Evolutionary conservation across 53 echinoderm and acorn worm genomes (phyloP).

Genomic region (Apostichopus leukothele): DNA sequence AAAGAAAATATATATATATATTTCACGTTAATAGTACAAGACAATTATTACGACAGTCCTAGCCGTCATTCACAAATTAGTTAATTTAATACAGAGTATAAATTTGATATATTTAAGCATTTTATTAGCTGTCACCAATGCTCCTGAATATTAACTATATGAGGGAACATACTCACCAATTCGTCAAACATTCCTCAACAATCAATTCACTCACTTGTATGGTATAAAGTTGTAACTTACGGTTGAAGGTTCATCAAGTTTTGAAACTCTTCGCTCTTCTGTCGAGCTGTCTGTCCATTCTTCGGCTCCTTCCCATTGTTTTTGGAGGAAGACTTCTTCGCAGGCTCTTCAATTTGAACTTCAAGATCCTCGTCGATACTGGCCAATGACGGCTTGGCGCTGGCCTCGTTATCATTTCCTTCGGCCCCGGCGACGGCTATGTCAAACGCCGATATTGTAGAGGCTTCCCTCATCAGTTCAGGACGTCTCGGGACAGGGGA

Average conservation of each 20-base stretch:
- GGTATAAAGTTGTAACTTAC: slow-evolving; percentile 49
- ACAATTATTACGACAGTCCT: too few relatives aligned
- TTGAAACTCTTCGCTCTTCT: slow-evolving; percentile 48
- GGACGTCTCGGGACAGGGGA: background rate
- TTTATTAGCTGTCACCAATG: too few relatives aligned
- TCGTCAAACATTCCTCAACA: too few relatives aligned
- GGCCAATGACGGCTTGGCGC: slow-evolving; percentile 36
- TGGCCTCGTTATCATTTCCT: background rate
- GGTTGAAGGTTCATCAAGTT: slow-evolving; percentile 71
- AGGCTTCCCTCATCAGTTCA: background rate
- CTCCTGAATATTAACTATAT: too few relatives aligned
- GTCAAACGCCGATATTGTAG: slow-evolving; percentile 29
- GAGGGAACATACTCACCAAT: too few relatives aligned
- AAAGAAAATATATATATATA: background rate
- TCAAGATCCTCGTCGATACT: slow-evolving; percentile 42
- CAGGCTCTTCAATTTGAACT: background rate
- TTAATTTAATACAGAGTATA: background rate
- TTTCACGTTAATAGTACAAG: background rate
- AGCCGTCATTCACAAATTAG: too few relatives aligned
- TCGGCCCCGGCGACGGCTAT: background rate
- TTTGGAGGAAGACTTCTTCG: background rate
- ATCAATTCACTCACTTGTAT: too few relatives aligned
- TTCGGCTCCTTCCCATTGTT: slow-evolving; percentile 24
- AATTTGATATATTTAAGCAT: too few relatives aligned
- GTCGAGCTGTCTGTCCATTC: slow-evolving; percentile 34